Base-by-base conservation (phyloP, 2,113 vertebrate genomes). In the Phaethornis superciliosus region DNA sequence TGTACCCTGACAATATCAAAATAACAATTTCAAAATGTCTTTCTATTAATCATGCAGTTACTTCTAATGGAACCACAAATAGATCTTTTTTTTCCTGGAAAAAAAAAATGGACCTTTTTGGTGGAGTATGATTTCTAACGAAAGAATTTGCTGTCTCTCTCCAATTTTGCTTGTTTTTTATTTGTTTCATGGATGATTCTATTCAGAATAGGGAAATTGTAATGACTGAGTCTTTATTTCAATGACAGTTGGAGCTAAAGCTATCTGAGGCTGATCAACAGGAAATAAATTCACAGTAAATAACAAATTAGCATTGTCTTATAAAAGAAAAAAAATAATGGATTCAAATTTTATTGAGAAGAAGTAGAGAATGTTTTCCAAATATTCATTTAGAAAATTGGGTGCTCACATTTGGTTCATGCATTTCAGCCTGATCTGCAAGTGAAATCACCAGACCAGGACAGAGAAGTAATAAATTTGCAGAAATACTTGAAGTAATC, bases 321-420 rank as follows among this genome's bases (percentile, higher is more conserved):
- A 88, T 35, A 46, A 80, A 80, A 65, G 56, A 79, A 78, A 78
- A 40, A 35, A 82, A 82, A 65, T 54, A 86, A 65, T 51, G 42
- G 42, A 78, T 92, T 92, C 35, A 72, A 95, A 89, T 22, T 89
- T 78, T 27, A 46, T 65, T 58, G 67, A 68, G 56, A 72, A 72
- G 51, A 76, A 80, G 13, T 46, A 79, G 76, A 59, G 49, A 82
- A 80, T 46, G 11, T 54, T 91, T 89, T 89, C 40, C 85, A 82
- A 88, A 46, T 76, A 54, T 54, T 96, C 79, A 91, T 94, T 85
- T 85, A 72, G 90, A 60, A 80, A 89, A 94, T 76, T 76, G 67
- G 51, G 80, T 88, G 46, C 55, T 96, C n/a, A 67, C 12, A 52
- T 92, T 93, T 83, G 21, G 90, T 85, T 83, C 35, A 33, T 59